Evolutionary conservation across 2,888 invertebrate genomes (phyloP), one percentile per base, ranked within the genome.

Genomic region (Autographa gamma): DNA sequence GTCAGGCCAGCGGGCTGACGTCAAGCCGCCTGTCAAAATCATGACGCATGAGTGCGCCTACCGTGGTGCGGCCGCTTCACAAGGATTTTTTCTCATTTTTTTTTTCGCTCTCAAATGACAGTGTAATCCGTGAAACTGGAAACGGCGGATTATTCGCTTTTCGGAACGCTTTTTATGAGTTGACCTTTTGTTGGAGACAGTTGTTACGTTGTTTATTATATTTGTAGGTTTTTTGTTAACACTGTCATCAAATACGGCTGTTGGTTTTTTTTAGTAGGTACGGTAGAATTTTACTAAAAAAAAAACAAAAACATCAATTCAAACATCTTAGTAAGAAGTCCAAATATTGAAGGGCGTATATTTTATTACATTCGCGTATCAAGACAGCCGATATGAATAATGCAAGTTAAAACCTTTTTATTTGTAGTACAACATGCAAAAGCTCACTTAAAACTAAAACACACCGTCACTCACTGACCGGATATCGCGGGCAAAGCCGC

Each of bases 31-130:
- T 93, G 93, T 94, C 95, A 94, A 88, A 93, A 93, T 93, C 91
- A 91, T 93, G 92, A 94, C 92, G 93, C 95, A 91, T 93, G 94
- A 90, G 86, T 91, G 93, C 90, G 89, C 93, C 92, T 90, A 88
- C 92, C 91, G 87, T 88, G 85, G 85, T 80, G 89, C 86, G 87
- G 86, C 86, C 83, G 86, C 86, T 88, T 86, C 87, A 87, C 86
- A 87, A 80, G 78, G 76, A 75, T 83, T 85, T 86, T 88, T 85
- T 86, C 66, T 82, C 64, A 68, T 71, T 77, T 79, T 83, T 81
- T n/a, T 84, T 83, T 82, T 75, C 32, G 54, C 64, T 69, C 67
- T 76, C 74, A 41, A 81, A 82, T 80, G 84, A 83, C 85, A 82
- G 76, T 80, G 84, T 87, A 89, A 90, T 86, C 88, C 88, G 77